These are phyloP conservation scores for western clawed frog (Xenopus tropicalis) DNA, from an alignment of 2,113 vertebrate species.

Conservation along the genomic window UCB_Xtro_10.0 CM004446.2:105371501-105372000, in stretches of 20 bases:
- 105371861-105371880: too few species aligned
- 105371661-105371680: slow-evolving; percentile 65
- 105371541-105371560: slow-evolving; percentile 69
- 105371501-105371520: slow-evolving; percentile 55
- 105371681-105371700: slow-evolving; percentile 66
- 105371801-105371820: background rate
- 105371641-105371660: slow-evolving; percentile 62
- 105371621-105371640: slow-evolving; percentile 69
- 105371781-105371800: background rate
- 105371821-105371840: background rate
- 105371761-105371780: slow-evolving; percentile 23
- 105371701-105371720: slow-evolving; percentile 66
- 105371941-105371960: too few species aligned
- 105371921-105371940: too few species aligned
- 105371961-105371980: too few species aligned
- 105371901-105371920: too few species aligned
- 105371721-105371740: slow-evolving; percentile 65
- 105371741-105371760: slow-evolving; percentile 44
- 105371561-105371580: slow-evolving; percentile 76
- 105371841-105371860: too few species aligned
- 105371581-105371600: slow-evolving; percentile 72
- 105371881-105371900: too few species aligned
- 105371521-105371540: slow-evolving; percentile 57
- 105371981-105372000: too few species aligned
- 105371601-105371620: slow-evolving; percentile 71